These are phyloP conservation scores for Osmerus mordax DNA, from an alignment of 2,113 vertebrate genomes.

Conservation along the genomic window DNA sequence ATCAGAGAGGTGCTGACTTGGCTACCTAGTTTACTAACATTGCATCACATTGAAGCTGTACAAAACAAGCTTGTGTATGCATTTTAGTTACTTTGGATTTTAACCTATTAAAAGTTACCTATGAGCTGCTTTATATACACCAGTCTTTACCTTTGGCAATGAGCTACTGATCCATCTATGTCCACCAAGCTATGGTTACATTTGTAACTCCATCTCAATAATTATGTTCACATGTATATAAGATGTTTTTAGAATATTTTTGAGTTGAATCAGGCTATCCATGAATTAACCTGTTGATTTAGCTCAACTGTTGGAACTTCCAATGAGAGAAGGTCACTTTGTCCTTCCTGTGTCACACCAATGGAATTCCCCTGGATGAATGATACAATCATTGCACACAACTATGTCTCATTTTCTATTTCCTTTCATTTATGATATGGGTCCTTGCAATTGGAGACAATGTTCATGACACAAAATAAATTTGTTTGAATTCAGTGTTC, in stretches of 20 bases:
- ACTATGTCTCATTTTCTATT: slow-evolving; percentile 46
- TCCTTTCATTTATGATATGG: slow-evolving; percentile 60
- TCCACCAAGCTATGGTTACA: slow-evolving; percentile 33
- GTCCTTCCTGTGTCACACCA: slow-evolving; percentile 40
- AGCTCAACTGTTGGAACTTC: slow-evolving; percentile 30
- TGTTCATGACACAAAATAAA: slow-evolving; percentile 68
- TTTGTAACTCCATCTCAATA: slow-evolving; percentile 20
- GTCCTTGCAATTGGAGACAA: slow-evolving; percentile 60
- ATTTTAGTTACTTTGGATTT: slow-evolving; percentile 1
- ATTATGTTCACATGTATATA: slow-evolving; percentile 46
- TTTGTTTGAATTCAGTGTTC: slow-evolving; percentile 70
- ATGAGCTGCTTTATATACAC: slow-evolving; percentile 28
- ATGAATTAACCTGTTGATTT: slow-evolving; percentile 47
- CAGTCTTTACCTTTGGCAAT: slow-evolving; percentile 9
- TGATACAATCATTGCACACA: slow-evolving; percentile 47
- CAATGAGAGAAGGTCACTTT: slow-evolving; percentile 52
- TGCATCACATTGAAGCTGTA: slow-evolving; percentile 40
- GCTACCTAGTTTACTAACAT: slow-evolving; percentile 41
- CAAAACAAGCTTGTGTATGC: slow-evolving; percentile 36
- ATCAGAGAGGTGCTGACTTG: slow-evolving; percentile 35
- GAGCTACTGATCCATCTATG: slow-evolving; percentile 11
- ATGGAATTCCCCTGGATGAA: slow-evolving; percentile 28
- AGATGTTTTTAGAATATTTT: slow-evolving; percentile 59
- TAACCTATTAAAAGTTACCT: slow-evolving; percentile 16
- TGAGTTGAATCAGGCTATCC: slow-evolving; percentile 39